Conservation (phyloP, 2,113 vertebrate genomes). For the Neogobius melanostomus region DNA sequence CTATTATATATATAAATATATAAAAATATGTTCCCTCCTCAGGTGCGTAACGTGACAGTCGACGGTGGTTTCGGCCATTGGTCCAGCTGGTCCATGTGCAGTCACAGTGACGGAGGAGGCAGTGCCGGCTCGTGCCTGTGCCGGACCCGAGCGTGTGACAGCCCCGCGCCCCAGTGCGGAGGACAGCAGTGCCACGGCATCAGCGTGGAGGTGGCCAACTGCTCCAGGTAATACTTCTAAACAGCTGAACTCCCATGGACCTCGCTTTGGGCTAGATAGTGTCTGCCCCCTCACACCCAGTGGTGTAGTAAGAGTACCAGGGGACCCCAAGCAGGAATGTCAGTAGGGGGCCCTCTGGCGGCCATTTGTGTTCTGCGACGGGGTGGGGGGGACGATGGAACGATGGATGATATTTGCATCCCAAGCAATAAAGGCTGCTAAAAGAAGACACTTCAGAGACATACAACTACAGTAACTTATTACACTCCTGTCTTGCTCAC, state of each 20-base stretch:
- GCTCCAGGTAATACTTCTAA: slow-evolving; percentile 84
- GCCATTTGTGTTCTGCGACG: too few species aligned
- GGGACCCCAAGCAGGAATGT: too few species aligned
- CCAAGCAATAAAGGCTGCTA: too few species aligned
- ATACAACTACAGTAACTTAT: too few species aligned
- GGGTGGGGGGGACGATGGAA: too few species aligned
- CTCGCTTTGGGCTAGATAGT: not conserved
- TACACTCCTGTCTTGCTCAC: too few species aligned
- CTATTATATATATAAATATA: too few species aligned
- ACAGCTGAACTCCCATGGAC: not conserved
- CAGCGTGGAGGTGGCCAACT: slow-evolving; percentile 91
- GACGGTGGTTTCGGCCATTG: slow-evolving; percentile 87
- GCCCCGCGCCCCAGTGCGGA: slow-evolving; percentile 88
- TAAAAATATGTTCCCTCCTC: slow-evolving; percentile 4
- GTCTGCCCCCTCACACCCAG: not conserved
- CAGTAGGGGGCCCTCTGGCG: too few species aligned
- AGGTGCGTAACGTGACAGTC: slow-evolving; percentile 91
- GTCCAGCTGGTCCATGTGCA: slow-evolving; percentile 87
- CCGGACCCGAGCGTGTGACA: slow-evolving; percentile 88
- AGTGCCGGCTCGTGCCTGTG: slow-evolving; percentile 86
- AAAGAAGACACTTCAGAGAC: too few species aligned
- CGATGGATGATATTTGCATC: too few species aligned
- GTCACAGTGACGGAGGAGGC: slow-evolving; percentile 80
- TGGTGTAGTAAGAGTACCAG: too few species aligned
- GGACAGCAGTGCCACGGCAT: slow-evolving; percentile 89